Conservation (phyloP, 1,140 invertebrate genomes). For the Penaeus japonicus region DNA sequence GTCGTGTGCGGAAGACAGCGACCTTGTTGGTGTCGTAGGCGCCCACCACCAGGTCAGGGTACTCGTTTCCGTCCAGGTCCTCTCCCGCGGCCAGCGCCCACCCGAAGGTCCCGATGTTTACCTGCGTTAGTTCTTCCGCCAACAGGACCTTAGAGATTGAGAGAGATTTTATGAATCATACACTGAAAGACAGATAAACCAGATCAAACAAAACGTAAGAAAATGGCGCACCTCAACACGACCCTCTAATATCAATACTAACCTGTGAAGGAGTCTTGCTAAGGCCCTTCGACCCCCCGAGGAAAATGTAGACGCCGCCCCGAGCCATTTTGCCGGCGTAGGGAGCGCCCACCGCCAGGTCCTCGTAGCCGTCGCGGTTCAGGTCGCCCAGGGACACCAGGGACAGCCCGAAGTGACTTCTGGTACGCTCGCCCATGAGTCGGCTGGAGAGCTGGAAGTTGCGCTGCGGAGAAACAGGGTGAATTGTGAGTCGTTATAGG, state of each 20-base stretch:
- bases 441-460: constrained; percentile 31
- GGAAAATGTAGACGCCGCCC: constrained; percentile 84
- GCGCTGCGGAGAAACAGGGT: constrained; percentile 14
- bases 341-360: constrained; percentile 90
- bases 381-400: constrained; percentile 87
- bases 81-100: constrained; percentile 88
- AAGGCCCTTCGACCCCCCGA: constrained; percentile 69
- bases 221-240: background rate
- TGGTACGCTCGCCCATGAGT: constrained; percentile 18
- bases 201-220: background rate
- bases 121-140: constrained; percentile 77
- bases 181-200: background rate
- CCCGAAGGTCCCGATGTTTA: constrained; percentile 78
- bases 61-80: constrained; percentile 88
- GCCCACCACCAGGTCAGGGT: constrained; percentile 90
- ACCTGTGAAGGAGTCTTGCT: constrained; percentile 41
- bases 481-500: background rate
- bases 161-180: background rate
- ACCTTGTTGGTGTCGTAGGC: constrained; percentile 84
- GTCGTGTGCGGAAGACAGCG: constrained; percentile 67
- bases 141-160: constrained; percentile 79
- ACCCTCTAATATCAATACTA: background rate
- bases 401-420: constrained; percentile 79
- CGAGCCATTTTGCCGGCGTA: constrained; percentile 74
- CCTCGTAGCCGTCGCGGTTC: constrained; percentile 88